Evolutionary conservation across 64 coral and sea anemone genomes (phyloP), one percentile per base, ranked within the genome.

Genomic region (Porites lutea): DNA sequence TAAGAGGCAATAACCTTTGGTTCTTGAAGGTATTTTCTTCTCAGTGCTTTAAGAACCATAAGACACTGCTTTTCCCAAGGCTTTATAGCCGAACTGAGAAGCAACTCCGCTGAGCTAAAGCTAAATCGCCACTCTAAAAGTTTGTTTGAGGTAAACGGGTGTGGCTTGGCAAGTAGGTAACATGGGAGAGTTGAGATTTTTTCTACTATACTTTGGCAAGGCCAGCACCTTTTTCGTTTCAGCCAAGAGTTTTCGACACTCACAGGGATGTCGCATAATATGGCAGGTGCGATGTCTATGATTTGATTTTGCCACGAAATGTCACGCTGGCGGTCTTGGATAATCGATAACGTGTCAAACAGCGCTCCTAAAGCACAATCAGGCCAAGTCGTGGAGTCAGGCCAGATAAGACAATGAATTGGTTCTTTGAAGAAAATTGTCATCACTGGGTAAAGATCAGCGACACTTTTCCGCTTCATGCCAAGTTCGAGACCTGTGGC

Each of bases 391-490:
- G 2, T n/a, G 3, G 79, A 59, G 19, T 82, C 79, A 48, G 79
- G 79, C 79, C 79, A 82, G n/a, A 82, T 65, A 2, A 82, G 18
- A 49, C 37, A 65, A 44, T 82, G 11, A 2, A 82, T 82, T 5
- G 79, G 79, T 62, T 82, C 79, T 63, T 82, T 82, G 7, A 82
- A 48, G 79, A 82, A 82, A 48, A 82, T 82, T 6, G 79, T 82
- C 79, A 82, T 82, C 8, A 82, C 79, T 19, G 79, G 79, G 61
- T 82, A 82, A 65, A 82, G 61, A 19, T 82, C 79, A 48, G 62
- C 14, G 0, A 82, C 16, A 63, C 7, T 65, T 82, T 65, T 82
- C 15, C 79, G 46, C 45, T 82, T 82, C 59, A 82, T 82, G 14
- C 59, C 79, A 63, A 82, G 79, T 12, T 82, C 79, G 61, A 82